These are phyloP conservation scores for Danionella cerebrum DNA, from an alignment of 2,113 vertebrate species.

Conservation along the genomic window DNA sequence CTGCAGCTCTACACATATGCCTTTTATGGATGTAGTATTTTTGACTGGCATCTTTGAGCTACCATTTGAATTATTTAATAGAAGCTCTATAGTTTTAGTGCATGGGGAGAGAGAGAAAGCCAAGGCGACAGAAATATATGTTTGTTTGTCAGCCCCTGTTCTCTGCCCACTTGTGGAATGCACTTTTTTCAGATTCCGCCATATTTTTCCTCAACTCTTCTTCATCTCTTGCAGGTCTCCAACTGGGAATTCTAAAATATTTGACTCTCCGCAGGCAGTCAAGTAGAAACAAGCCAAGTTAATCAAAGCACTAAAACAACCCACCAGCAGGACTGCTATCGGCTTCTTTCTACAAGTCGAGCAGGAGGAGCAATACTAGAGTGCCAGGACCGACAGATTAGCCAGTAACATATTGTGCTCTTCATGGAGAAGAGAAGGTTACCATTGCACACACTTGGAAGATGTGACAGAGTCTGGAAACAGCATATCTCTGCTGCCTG, in stretches of 20 bases:
- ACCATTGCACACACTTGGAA: too few relatives aligned
- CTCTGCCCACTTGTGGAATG: background rate
- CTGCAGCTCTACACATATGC: slow-evolving; percentile 57
- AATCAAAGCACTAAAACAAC: background rate
- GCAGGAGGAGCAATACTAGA: too few relatives aligned
- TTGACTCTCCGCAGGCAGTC: background rate
- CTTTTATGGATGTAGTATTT: slow-evolving; percentile 72
- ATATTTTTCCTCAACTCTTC: background rate
- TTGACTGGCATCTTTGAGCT: slow-evolving; percentile 69
- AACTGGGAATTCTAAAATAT: background rate
- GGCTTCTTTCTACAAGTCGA: too few relatives aligned
- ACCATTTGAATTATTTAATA: slow-evolving; percentile 72
- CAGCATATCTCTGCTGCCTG: too few relatives aligned
- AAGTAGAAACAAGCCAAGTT: background rate
- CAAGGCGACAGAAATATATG: background rate
- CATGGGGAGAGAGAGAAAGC: slow-evolving; percentile 6
- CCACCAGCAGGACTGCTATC: too few relatives aligned
- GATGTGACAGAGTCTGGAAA: too few relatives aligned
- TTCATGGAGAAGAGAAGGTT: too few relatives aligned
- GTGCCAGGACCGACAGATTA: too few relatives aligned
- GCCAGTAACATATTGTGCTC: too few relatives aligned
- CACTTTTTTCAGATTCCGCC: background rate
- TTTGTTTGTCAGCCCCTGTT: slow-evolving; percentile 3
- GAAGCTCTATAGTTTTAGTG: slow-evolving; percentile 46
- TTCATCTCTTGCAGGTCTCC: background rate